Percentiles rank a stretch among this genome's conserved stretches.
These are phyloP conservation scores for Lathamus discolor DNA, from an alignment of 2,113 vertebrate species.

Conservation along the genomic window DNA sequence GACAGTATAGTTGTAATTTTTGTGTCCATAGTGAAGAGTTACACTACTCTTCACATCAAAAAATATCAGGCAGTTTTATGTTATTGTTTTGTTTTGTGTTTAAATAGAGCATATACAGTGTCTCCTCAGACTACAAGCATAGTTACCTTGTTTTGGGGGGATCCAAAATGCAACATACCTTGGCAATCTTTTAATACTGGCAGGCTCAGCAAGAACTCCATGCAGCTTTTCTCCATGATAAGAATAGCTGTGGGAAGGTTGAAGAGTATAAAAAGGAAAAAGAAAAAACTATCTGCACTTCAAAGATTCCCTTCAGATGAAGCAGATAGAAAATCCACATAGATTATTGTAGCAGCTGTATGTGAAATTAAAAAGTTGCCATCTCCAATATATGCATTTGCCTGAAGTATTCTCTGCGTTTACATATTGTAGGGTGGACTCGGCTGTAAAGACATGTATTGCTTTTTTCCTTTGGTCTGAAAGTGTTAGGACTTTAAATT, in stretches of 20 bases:
- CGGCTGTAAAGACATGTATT: neutral
- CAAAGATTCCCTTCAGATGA: slow-evolving; percentile 54
- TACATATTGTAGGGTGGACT: neutral
- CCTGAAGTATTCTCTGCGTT: slow-evolving; percentile 12
- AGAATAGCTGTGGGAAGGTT: slow-evolving; percentile 43
- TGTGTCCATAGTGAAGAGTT: neutral
- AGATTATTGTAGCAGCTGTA: slow-evolving; percentile 39
- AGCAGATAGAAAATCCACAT: slow-evolving; percentile 46
- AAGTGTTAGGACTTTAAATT: slow-evolving; percentile 8
- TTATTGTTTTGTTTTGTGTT: neutral
- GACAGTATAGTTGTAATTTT: neutral
- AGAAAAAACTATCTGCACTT: slow-evolving; percentile 46
- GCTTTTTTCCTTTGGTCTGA: neutral
- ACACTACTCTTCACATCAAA: neutral
- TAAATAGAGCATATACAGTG: neutral
- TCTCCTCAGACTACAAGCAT: neutral
- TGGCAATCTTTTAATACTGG: slow-evolving; percentile 18
- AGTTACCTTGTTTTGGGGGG: neutral
- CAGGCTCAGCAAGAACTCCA: slow-evolving; percentile 17
- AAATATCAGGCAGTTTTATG: neutral
- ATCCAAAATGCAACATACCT: neutral
- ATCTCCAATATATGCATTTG: slow-evolving; percentile 32
- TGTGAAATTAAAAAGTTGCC: slow-evolving; percentile 48
- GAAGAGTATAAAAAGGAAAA: neutral
- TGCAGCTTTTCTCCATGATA: slow-evolving; percentile 14